phyloP scores from a whole-genome alignment of 2,113 vertebrate species.

The Caloenas nicobarica region DNA sequence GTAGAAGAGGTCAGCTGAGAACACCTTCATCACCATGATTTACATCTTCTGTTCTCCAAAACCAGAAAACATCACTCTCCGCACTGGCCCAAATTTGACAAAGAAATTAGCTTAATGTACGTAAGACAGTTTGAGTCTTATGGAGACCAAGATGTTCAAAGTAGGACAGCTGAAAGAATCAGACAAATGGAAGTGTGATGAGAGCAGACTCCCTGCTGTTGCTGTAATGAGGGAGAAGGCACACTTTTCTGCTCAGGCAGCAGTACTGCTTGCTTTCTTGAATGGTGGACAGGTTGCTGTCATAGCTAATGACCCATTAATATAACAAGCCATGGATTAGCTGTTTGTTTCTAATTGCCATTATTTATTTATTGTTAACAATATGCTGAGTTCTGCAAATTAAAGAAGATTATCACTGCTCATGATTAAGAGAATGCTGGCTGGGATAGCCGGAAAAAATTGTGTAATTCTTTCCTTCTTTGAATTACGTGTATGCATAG shows the following conservation, averaged over 20 bases:
- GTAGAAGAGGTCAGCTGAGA: background rate
- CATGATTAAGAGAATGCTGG: background rate
- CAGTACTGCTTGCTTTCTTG: background rate
- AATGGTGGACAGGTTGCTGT: conserved; percentile 7
- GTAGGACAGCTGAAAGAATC: conserved; percentile 8
- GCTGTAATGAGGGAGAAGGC: conserved; percentile 35
- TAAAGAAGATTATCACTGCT: background rate
- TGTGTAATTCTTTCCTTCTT: background rate
- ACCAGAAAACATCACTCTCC: background rate
- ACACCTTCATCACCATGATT: background rate
- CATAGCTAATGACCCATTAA: conserved; percentile 10
- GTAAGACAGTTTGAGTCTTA: background rate
- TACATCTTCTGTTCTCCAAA: background rate
- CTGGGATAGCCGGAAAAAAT: background rate
- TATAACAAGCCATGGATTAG: background rate
- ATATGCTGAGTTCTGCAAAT: background rate
- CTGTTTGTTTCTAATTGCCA: conserved; percentile 12
- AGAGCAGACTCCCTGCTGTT: conserved; percentile 1
- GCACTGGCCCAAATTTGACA: background rate
- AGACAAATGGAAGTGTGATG: conserved; percentile 38
- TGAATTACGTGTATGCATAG: background rate
- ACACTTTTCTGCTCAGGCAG: conserved; percentile 13
- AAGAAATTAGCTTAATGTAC: conserved; percentile 20
- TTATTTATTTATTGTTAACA: conserved; percentile 8
- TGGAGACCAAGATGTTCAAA: conserved; percentile 24